A percentile compares a stretch with the other conserved stretches of the same genome.
These are phyloP conservation scores for Caenorhabditis sp. DNA, from an alignment of 2,888 invertebrate genomes.

Conservation along the genomic window DNA sequence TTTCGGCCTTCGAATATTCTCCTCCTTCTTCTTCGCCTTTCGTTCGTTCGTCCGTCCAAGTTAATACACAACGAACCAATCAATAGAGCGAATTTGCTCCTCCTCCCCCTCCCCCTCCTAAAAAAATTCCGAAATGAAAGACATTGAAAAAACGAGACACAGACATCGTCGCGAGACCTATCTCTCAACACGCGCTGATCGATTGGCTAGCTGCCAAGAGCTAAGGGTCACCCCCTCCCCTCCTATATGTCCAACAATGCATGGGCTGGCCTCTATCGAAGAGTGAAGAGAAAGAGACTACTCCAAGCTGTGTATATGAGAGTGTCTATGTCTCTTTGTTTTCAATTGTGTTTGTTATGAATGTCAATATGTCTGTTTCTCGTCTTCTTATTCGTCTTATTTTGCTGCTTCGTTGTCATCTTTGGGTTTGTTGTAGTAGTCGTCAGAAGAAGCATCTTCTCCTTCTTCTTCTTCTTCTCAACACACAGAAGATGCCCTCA, in stretches of 20 bases:
- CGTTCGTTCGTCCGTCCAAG: conserved; percentile 4
- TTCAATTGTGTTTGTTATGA: background rate
- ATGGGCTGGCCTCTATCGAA: conserved; percentile 1
- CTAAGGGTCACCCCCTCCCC: background rate
- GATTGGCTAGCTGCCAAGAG: conserved; percentile 1
- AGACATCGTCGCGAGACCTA: background rate
- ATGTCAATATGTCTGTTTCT: conserved; percentile 1
- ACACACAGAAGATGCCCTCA: conserved; percentile 8
- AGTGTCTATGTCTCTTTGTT: conserved; percentile 1
- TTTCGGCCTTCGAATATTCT: conserved; percentile 11
- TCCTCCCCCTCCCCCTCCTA: too few species aligned
- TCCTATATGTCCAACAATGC: conserved; percentile 1
- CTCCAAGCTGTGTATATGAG: conserved; percentile 1
- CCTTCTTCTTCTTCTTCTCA: conserved; percentile 8
- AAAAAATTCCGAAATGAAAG: too few species aligned
- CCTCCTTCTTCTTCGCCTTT: conserved; percentile 9
- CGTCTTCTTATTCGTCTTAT: background rate
- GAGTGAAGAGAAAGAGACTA: background rate
- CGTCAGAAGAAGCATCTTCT: background rate
- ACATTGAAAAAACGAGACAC: background rate
- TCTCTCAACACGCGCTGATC: background rate
- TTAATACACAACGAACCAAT: background rate
- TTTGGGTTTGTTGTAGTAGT: background rate
- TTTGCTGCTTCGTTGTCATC: conserved; percentile 1
- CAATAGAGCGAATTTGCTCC: background rate